Evolutionary conservation across 2,797 vertebrate species (phyloP), one percentile per base, ranked within the genome.

Genomic region (Poecilia wingei): DNA sequence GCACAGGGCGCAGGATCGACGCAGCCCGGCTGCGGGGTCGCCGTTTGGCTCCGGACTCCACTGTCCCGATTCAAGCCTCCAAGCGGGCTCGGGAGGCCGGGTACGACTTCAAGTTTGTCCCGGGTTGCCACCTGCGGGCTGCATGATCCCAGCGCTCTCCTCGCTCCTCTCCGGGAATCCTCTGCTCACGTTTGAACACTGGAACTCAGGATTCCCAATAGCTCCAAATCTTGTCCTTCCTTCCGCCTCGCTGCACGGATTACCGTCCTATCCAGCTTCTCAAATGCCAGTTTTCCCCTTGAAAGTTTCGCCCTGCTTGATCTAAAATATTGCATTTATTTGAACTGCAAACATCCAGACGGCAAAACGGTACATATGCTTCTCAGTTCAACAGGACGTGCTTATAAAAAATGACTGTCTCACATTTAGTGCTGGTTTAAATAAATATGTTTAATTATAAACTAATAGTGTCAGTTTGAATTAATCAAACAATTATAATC

Each of bases 71-170:
- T 45, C 89, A 31, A 90, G 84, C 85, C 84, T 70, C 51, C 84
- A 87, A 3, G 71, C 81, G 75, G 83, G n/a, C 33, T 4, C 80
- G 4, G 89, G 85, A 43, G 43, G 73, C 9, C 55, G 59, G 7
- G 47, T 82, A 8, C 57, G 70, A 41, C 33, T 83, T 16, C 84
- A 77, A 64, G 47, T 59, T 14, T 0, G 75, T 22, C 75, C 80
- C 39, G 61, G 73, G 39, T 78, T 84, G 46, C 76, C 90, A 64
- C 87, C 90, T 74, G 90, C 87, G 1, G 86, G 86, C 90, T 82
- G 84, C 79, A 82, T 95, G 41, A 80, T 92, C 20, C 94, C 95
- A 3, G 89, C 92, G n/a, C 91, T 95, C 13, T 94, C 94, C 39
- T 93, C 92, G n/a, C 89, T 95, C 3, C 83, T 95, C 82, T 90